Evolutionary conservation across 2,113 vertebrate genomes (phyloP), one percentile per base, ranked within the genome.

Genomic region (Etheostoma cragini): DNA sequence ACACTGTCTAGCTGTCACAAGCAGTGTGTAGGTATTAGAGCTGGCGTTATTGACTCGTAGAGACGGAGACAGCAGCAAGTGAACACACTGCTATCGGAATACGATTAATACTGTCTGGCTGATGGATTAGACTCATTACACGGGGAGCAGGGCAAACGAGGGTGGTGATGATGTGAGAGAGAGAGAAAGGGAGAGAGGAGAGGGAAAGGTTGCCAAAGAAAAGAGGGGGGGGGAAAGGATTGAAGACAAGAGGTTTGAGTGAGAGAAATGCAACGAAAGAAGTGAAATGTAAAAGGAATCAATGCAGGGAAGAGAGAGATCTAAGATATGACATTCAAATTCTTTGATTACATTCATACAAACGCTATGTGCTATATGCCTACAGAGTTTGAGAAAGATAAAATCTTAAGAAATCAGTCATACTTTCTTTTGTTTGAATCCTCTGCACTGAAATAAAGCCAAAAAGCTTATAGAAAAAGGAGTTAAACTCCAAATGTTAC

Each of bases 41-140:
- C 50, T 56, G 75, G 63, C 88, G 83, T 88, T 93, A 92, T 93
- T 92, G 93, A 93, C 92, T 93, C 81, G 80, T 91, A 88, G 85
- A 88, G 87, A 85, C 61, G 52, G 87, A 93, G 93, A 93, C 91
- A 90, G 86, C 90, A 76, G 87, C 82, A 63, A 90, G 91, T 76
- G 91, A 93, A 92, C 91, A 91, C 89, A 76, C 89, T 68, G 82
- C 88, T 92, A 94, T 94, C 85, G 92, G 90, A 94, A 94, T 94
- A 94, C 91, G 82, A 94, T 94, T 92, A 91, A 94, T 93, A 86
- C 88, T 92, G 89, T 94, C 92, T 89, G 85, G 81, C 87, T 94
- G 93, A 94, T 93, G 93, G 93, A 94, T 94, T 93, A 90, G 88
- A 92, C 91, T 93, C 92, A 91, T 94, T 94, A 93, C 81, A 87